Conservation (phyloP, 2,113 vertebrate species). For the Corythoichthys haematopterus region DNA sequence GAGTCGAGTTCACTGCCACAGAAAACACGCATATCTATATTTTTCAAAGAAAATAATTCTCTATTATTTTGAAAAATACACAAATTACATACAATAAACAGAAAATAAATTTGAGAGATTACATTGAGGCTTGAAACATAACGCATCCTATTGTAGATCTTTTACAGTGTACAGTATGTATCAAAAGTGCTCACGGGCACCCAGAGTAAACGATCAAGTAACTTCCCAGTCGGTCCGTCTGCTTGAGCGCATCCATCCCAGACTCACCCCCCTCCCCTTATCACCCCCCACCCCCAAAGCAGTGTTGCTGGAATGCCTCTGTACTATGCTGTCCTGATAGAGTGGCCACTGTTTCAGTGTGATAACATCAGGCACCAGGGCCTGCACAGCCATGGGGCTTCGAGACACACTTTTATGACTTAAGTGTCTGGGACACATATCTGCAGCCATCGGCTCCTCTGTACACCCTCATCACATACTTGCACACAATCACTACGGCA, state of each 20-base stretch:
- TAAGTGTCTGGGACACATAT: conserved; percentile 63
- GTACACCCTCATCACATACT: conserved; percentile 51
- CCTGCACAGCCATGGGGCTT: conserved; percentile 59
- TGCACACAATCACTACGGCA: conserved; percentile 27
- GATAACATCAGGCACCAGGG: conserved; percentile 76
- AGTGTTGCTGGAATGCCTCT: conserved; percentile 61
- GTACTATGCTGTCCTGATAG: conserved; percentile 57
- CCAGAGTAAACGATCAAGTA: conserved; percentile 44
- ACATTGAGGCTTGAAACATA: conserved; percentile 14
- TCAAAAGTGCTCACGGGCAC: conserved; percentile 26
- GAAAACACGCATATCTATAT: too few species aligned
- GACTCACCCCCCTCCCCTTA: conserved; percentile 5
- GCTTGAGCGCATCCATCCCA: conserved; percentile 4
- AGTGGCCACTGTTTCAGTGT: conserved; percentile 55
- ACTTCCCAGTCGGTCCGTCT: conserved; percentile 33
- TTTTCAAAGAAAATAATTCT: too few species aligned
- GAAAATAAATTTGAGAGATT: conserved; percentile 14
- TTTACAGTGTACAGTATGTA: conserved; percentile 11
- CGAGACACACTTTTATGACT: conserved; percentile 69
- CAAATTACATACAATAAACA: neutral
- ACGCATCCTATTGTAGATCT: conserved; percentile 9
- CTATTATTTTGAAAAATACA: too few species aligned
- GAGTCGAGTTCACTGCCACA: too few species aligned
- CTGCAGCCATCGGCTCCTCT: conserved; percentile 62
- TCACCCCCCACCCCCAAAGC: conserved; percentile 10